phyloP scores from a whole-genome alignment of 2,797 vertebrate genomes.

The Danio kyathit region DNA sequence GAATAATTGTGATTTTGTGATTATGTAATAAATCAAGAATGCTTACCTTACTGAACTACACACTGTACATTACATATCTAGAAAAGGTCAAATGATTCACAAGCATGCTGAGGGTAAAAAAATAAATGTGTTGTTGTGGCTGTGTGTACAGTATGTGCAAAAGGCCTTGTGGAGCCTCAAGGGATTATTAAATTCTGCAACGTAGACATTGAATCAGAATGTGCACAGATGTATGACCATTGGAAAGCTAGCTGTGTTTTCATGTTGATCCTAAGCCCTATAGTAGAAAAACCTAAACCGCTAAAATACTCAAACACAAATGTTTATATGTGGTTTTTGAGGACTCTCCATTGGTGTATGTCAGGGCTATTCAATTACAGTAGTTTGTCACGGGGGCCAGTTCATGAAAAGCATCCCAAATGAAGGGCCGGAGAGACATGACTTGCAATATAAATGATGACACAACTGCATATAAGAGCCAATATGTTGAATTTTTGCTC shows the following conservation, averaged over 20 bases:
- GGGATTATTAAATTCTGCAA: slow-evolving; percentile 73
- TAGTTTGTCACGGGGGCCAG: too few relatives aligned
- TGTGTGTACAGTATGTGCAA: neutral
- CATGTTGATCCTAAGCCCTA: neutral
- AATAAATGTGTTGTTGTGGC: neutral
- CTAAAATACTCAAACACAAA: too few relatives aligned
- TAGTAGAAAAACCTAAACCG: neutral
- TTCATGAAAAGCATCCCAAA: too few relatives aligned
- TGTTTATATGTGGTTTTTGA: too few relatives aligned
- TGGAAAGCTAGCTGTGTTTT: neutral
- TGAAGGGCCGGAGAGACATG: too few relatives aligned
- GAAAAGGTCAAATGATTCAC: slow-evolving; percentile 1
- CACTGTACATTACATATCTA: neutral
- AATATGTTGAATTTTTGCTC: too few relatives aligned
- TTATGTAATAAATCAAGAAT: neutral
- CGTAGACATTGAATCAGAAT: slow-evolving; percentile 66
- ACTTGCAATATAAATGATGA: too few relatives aligned
- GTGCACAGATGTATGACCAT: slow-evolving; percentile 12
- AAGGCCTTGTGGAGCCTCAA: slow-evolving; percentile 62
- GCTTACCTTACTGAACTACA: neutral
- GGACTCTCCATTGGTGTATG: too few relatives aligned
- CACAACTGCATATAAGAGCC: too few relatives aligned
- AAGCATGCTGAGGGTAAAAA: neutral
- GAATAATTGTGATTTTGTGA: too few relatives aligned
- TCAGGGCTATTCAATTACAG: too few relatives aligned